phyloP scores from a whole-genome alignment of 2,888 invertebrate species.

The Blera fallax region DNA sequence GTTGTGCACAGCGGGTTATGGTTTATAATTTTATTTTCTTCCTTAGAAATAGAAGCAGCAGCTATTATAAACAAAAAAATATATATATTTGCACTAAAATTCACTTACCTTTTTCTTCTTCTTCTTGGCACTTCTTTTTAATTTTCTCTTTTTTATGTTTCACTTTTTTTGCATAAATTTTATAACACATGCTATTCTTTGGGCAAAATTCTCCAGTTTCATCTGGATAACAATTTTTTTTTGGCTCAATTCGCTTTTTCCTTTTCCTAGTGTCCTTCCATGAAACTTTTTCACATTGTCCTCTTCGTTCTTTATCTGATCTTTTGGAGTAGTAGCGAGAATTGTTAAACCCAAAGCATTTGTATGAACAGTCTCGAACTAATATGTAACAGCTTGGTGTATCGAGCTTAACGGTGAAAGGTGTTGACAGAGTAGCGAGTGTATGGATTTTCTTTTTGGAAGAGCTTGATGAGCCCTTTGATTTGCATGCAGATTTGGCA shows the following conservation, averaged over 20 bases:
- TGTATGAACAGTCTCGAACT: slow-evolving; percentile 3
- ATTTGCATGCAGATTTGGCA: neutral
- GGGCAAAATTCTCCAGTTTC: slow-evolving; percentile 34
- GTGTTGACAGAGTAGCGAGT: neutral
- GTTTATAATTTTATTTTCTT: slow-evolving; percentile 40
- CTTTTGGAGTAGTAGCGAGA: neutral
- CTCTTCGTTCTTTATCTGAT: slow-evolving; percentile 11
- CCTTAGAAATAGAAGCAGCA: slow-evolving; percentile 32
- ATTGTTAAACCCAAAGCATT: neutral
- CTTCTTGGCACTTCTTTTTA: neutral
- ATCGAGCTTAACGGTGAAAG: neutral
- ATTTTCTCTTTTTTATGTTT: too few species aligned
- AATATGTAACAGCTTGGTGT: neutral
- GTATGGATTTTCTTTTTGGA: slow-evolving; percentile 2
- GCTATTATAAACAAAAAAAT: too few species aligned
- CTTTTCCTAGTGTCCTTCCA: slow-evolving; percentile 1
- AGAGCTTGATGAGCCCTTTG: neutral
- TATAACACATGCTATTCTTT: slow-evolving; percentile 31
- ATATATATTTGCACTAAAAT: too few species aligned
- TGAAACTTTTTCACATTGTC: slow-evolving; percentile 11
- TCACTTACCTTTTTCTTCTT: slow-evolving; percentile 33
- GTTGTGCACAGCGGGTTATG: slow-evolving; percentile 1
- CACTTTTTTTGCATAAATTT: neutral
- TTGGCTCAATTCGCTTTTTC: slow-evolving; percentile 19
- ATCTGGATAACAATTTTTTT: slow-evolving; percentile 28